phyloP scores from a whole-genome alignment of 2,888 invertebrate species.

The Agrochola macilenta region DNA sequence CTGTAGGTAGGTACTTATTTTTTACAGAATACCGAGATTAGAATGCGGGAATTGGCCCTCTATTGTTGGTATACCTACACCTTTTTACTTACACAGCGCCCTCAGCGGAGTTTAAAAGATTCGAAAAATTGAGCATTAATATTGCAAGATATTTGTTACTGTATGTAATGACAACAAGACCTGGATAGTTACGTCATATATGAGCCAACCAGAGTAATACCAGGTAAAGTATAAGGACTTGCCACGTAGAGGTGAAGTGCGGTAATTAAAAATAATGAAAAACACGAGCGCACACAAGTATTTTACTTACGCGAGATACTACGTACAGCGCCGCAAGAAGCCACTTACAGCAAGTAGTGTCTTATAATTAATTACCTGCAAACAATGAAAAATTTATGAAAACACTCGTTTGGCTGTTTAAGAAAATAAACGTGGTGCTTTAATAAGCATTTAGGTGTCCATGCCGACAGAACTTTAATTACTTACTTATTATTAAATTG shows the following conservation, averaged over 20 bases:
- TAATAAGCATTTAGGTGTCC: neutral
- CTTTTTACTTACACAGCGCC: neutral
- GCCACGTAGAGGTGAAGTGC: neutral
- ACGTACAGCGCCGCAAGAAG: neutral
- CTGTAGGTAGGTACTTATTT: too few relatives aligned
- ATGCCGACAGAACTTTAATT: too few relatives aligned
- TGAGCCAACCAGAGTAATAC: neutral
- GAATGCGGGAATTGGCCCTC: neutral
- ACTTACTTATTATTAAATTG: neutral
- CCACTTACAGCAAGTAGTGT: constrained; percentile 21
- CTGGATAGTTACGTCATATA: too few relatives aligned
- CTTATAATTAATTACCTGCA: constrained; percentile 54
- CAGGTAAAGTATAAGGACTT: neutral
- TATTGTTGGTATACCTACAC: neutral
- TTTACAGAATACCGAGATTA: neutral
- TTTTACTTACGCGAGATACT: constrained; percentile 1
- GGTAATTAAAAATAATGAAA: constrained; percentile 1
- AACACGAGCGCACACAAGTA: neutral
- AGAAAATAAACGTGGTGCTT: neutral
- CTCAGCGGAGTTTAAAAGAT: too few relatives aligned
- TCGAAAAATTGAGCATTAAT: neutral
- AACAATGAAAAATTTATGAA: constrained; percentile 38
- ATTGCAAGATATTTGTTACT: neutral
- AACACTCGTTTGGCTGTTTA: constrained; percentile 19
- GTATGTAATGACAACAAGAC: too few relatives aligned